Percentiles rank a stretch among this genome's conserved stretches.
Conservation (phyloP, 2,113 vertebrate genomes). For the Gracilinanus agilis region DNA sequence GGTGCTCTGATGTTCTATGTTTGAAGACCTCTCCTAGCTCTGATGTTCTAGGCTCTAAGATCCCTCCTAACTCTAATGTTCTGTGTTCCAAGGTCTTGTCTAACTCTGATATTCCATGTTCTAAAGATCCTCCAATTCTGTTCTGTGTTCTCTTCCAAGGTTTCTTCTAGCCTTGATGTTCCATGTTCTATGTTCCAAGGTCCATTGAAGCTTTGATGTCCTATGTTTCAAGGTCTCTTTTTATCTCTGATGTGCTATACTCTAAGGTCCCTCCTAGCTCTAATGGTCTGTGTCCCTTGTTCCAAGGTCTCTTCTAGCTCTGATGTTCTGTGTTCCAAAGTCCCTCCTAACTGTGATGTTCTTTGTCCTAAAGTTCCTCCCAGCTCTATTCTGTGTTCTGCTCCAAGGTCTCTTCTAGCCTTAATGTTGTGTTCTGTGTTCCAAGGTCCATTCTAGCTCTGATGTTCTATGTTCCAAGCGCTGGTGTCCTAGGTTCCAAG, state of each 20-base stretch:
- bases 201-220: neutral
- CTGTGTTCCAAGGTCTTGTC: too few species aligned
- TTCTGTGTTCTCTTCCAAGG: neutral
- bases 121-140: neutral
- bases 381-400: neutral
- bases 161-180: neutral
- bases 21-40: too few species aligned
- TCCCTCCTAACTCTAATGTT: too few species aligned
- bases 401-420: too few species aligned
- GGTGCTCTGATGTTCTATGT: neutral
- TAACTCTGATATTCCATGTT: neutral
- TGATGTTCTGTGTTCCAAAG: too few species aligned
- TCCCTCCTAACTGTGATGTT: too few species aligned
- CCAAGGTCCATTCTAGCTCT: neutral
- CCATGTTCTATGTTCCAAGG: too few species aligned
- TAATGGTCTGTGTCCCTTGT: too few species aligned
- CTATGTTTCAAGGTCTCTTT: too few species aligned
- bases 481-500: too few species aligned
- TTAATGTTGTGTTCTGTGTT: neutral
- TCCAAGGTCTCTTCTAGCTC: neutral
- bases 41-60: neutral
- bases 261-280: neutral
- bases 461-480: neutral
- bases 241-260: too few species aligned
- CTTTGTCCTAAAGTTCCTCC: neutral